Conservation (phyloP, 2,888 invertebrate species). For the Siphonodentalium dalli region DNA sequence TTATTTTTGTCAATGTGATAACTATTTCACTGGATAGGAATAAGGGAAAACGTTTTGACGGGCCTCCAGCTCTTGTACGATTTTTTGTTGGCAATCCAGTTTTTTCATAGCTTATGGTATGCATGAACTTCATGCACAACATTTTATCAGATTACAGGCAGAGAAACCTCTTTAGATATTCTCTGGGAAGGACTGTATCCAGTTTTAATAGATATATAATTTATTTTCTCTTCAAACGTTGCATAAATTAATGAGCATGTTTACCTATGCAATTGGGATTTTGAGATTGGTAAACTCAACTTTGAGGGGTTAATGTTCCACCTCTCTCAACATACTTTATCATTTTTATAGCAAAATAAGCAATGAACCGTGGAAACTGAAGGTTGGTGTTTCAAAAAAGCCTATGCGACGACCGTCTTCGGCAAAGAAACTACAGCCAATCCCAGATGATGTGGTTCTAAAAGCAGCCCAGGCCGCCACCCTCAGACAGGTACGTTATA, state of each 20-base stretch:
- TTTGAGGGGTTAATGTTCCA: no score
- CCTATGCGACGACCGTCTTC: conserved; percentile 48
- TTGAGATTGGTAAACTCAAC: no score
- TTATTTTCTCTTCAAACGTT: background rate
- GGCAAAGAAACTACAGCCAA: conserved; percentile 49
- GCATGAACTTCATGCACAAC: no score
- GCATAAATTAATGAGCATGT: background rate
- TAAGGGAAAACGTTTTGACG: no score
- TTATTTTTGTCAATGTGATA: no score
- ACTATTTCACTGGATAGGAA: no score
- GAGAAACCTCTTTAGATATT: no score
- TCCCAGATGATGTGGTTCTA: conserved; percentile 43
- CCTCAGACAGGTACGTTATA: conserved; percentile 46
- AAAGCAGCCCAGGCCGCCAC: conserved; percentile 43
- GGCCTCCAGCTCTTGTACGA: no score
- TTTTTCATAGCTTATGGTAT: no score
- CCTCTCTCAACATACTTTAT: conserved; percentile 1
- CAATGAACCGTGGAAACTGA: conserved; percentile 54
- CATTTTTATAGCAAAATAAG: conserved; percentile 48
- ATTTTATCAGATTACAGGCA: no score
- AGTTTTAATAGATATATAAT: background rate
- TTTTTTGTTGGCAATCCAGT: no score
- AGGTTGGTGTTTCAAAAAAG: conserved; percentile 34
- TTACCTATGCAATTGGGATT: background rate
- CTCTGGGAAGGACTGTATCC: background rate